Base-by-base conservation (phyloP, 92 coral and sea anemone species). In the Montipora capitata region DNA sequence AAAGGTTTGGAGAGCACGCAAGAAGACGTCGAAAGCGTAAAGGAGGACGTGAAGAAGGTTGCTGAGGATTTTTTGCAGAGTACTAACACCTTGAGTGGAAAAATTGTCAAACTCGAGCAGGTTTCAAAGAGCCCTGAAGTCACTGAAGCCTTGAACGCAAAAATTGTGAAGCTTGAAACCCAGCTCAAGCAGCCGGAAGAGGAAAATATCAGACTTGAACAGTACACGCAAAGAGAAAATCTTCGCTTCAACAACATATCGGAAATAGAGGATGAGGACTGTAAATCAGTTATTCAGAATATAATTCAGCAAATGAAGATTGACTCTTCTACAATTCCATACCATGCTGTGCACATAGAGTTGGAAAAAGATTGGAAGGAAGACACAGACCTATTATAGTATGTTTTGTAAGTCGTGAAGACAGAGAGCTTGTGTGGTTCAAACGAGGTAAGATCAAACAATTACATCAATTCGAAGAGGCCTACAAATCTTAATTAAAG, bases 361-460 rank as follows among this genome's bases (percentile, higher is more conserved):
- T 67, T 11, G 72, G 72, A 67, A 67, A 67, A 67, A 67, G 43
- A 67, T 20, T 20, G 43, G 41, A 20, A 67, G 43, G 72, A 39
- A 39, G 40, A 39, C 43, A 67, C 27, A 20, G 72, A 15, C 41
- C 72, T 7, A 67, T 67, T 4, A 67, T 67, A 20, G 72, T 40
- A 16, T 6, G 72, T 20, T 67, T 67, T 67, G 72, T 67, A 20
- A 20, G 72, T 67, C 72, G 72, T 10, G 72, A 67, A 67, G 72
- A 67, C 72, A 67, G 72, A 67, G 72, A 67, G 41, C 40, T 67
- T 67, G 72, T 67, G 42, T 67, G 72, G 72, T n/a, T 41, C 44
- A 67, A 20, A 67, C 40, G 72, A 67, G 72, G 72, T 67, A 67
- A 67, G 40, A 20, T 67, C 2, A 67, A 67, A 67, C 40, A 67